A percentile compares a stretch with the other conserved stretches of the same genome.
Conservation (phyloP, 2,797 vertebrate species). For the Kryptopterus vitreolus region DNA sequence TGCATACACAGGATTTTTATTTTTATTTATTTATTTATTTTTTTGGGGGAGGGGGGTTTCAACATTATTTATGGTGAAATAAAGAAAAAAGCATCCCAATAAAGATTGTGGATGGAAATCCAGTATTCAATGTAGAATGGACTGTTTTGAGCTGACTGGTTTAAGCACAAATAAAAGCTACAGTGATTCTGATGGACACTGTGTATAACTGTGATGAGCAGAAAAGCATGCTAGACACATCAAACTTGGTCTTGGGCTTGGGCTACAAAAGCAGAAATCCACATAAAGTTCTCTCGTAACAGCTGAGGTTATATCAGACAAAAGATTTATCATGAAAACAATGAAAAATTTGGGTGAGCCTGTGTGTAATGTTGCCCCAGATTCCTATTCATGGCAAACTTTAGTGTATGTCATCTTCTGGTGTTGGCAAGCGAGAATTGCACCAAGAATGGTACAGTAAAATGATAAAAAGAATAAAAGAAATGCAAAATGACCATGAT, state of each 20-base stretch:
- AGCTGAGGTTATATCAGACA: background rate
- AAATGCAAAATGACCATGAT: too few species aligned
- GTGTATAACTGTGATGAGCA: background rate
- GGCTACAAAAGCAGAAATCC: background rate
- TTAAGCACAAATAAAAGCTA: too few species aligned
- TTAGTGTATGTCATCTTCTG: background rate
- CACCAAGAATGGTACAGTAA: too few species aligned
- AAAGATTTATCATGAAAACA: background rate
- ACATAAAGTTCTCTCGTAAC: background rate
- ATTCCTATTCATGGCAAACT: background rate
- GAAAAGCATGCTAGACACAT: background rate
- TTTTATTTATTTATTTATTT: too few species aligned
- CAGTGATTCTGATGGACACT: background rate
- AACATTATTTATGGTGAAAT: too few species aligned
- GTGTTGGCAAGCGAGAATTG: background rate
- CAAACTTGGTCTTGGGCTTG: background rate
- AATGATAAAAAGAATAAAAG: too few species aligned
- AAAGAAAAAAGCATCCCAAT: too few species aligned
- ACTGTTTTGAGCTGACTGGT: too few species aligned
- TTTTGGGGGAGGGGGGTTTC: too few species aligned
- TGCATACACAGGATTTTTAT: too few species aligned
- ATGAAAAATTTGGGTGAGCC: background rate
- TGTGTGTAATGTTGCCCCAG: background rate
- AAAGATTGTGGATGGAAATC: too few species aligned
- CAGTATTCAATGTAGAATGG: too few species aligned